These are phyloP conservation scores for Lucilia sericata DNA, from an alignment of 1,140 invertebrate species.

Conservation along the genomic window DNA sequence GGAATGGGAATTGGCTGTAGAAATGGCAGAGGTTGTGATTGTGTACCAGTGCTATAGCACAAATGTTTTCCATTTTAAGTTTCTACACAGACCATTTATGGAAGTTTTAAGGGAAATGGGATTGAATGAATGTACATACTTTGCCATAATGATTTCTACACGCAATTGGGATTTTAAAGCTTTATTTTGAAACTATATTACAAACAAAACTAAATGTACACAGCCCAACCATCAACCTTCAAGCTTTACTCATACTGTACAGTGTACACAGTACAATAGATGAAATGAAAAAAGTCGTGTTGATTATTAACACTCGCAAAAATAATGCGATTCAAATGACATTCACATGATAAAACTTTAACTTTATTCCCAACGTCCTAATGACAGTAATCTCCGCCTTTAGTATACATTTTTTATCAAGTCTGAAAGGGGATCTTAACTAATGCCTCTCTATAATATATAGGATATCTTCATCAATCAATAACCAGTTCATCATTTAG, in stretches of 20 bases:
- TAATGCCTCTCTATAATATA: too few relatives aligned
- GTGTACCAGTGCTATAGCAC: neutral
- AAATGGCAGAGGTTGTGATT: neutral
- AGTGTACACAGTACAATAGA: neutral
- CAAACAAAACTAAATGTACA: neutral
- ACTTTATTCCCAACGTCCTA: too few relatives aligned
- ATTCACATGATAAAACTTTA: too few relatives aligned
- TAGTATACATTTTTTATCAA: too few relatives aligned
- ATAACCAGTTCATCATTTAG: too few relatives aligned
- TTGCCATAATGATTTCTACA: neutral
- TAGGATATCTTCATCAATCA: too few relatives aligned
- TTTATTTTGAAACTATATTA: neutral
- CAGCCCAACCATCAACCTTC: too few relatives aligned
- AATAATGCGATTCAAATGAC: neutral
- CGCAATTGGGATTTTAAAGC: conserved; percentile 13
- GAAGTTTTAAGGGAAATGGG: neutral
- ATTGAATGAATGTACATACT: neutral
- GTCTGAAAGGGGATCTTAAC: too few relatives aligned
- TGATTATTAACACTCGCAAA: neutral
- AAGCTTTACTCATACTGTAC: neutral
- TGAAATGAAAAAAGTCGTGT: neutral
- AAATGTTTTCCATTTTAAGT: too few relatives aligned
- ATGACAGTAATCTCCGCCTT: too few relatives aligned
- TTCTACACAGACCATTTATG: neutral
- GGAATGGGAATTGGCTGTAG: too few relatives aligned